These are phyloP conservation scores for Epinephelus coioides DNA, from an alignment of 2,797 vertebrate species.

Conservation along the genomic window DNA sequence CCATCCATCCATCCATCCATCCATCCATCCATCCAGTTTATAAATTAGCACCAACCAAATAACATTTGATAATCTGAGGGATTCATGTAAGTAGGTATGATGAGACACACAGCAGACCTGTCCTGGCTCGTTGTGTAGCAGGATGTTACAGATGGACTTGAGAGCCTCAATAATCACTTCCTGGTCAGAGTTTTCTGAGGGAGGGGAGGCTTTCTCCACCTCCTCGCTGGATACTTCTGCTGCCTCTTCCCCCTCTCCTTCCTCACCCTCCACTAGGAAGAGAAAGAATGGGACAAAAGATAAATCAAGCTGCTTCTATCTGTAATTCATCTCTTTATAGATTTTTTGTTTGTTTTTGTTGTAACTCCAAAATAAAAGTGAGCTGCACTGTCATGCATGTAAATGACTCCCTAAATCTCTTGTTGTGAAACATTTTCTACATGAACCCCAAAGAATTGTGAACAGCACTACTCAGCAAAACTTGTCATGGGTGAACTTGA, in stretches of 20 bases:
- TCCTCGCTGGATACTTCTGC: neutral
- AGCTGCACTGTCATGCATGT: neutral
- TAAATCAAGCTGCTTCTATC: neutral
- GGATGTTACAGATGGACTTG: conserved; percentile 94
- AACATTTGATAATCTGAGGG: neutral
- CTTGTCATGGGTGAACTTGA: neutral
- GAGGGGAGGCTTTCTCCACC: conserved; percentile 63
- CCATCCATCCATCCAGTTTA: conserved; percentile 28
- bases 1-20: conserved; percentile 24
- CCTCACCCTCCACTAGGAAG: conserved; percentile 27
- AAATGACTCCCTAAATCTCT: neutral
- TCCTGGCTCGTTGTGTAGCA: conserved; percentile 89
- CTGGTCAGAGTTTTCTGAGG: conserved; percentile 84
- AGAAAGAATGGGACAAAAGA: neutral
- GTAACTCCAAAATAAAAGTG: neutral
- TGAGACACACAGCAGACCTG: conserved; percentile 73
- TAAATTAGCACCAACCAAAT: conserved; percentile 12
- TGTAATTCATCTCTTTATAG: neutral
- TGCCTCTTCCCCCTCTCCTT: conserved; percentile 9
- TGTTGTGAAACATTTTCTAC: neutral
- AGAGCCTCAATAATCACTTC: conserved; percentile 92
- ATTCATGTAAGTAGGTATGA: neutral
- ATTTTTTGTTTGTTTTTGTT: neutral
- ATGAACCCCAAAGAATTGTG: neutral
- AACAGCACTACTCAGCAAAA: neutral